Conservation (phyloP, 2,888 invertebrate genomes). For the Thera britannica region DNA sequence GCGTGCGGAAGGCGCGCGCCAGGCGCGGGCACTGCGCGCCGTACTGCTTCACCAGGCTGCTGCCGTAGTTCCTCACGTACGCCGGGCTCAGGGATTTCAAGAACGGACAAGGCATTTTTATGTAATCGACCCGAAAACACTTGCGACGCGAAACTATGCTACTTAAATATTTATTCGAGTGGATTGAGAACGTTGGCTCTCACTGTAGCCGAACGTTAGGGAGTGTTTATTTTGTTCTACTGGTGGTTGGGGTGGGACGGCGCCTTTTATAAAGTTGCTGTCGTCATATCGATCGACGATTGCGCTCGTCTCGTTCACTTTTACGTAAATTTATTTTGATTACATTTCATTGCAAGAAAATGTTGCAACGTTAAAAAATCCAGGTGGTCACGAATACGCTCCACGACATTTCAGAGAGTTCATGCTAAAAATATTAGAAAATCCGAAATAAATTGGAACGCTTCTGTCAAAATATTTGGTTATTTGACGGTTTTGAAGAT, state of each 20-base stretch:
- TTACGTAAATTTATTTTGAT: slow-evolving; percentile 68
- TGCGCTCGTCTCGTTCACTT: slow-evolving; percentile 60
- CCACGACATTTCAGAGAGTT: slow-evolving; percentile 9
- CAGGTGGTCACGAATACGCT: slow-evolving; percentile 7
- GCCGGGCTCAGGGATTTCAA: slow-evolving; percentile 91
- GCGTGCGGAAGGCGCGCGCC: slow-evolving; percentile 82
- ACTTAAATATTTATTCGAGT: slow-evolving; percentile 48
- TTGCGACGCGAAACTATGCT: slow-evolving; percentile 58
- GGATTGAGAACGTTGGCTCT: slow-evolving; percentile 73
- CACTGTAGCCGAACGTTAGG: slow-evolving; percentile 83
- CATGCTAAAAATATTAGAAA: slow-evolving; percentile 12
- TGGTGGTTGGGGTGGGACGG: slow-evolving; percentile 60
- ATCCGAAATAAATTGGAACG: slow-evolving; percentile 4
- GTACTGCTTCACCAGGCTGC: slow-evolving; percentile 90
- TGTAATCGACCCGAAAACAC: slow-evolving; percentile 71
- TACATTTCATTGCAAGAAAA: slow-evolving; percentile 54
- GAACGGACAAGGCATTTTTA: slow-evolving; percentile 95
- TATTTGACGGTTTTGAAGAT: no score
- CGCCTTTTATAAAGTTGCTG: slow-evolving; percentile 80
- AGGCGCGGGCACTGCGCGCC: slow-evolving; percentile 92
- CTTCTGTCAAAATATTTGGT: no score
- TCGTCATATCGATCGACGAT: slow-evolving; percentile 83
- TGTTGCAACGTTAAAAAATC: slow-evolving; percentile 53
- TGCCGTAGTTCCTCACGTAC: slow-evolving; percentile 93
- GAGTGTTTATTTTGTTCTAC: slow-evolving; percentile 62